Base-by-base conservation (phyloP, 2,797 vertebrate genomes). In the Rhinogobio ventralis region DNA sequence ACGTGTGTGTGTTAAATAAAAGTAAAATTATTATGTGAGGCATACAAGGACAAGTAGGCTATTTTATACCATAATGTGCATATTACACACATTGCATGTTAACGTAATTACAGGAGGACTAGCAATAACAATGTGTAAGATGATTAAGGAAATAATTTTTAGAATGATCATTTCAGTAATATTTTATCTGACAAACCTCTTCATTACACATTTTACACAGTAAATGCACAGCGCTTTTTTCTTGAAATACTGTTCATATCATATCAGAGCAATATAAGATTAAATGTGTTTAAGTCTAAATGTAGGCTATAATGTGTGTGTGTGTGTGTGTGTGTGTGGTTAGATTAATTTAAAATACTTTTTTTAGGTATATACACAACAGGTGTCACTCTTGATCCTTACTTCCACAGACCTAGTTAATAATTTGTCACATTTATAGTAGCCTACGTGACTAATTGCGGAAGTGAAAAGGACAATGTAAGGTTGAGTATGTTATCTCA, bases 341-440 rank as follows among this genome's bases (percentile, higher is more conserved):
- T 51, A 49, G 8, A 25, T 45, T 4, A 17, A 49, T 49, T 19
- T 33, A 20, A 53, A 33, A 74, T 1, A 13, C 0, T 20, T 33
- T 7, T 74, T 23, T 53, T 33, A 33, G 19, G 3, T 36, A 30
- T 23, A 36, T 17, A 57, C 68, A 82, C 68, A 82, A 49, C 69
- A 82, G 55, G 28, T 73, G 80, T 82, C 71, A 46, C 55, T 33
- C 25, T 81, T 64, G 36, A 77, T 45, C n/a, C 49, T 23, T 45
- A 15, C 33, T 19, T 60, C 39, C 25, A 14, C 25, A 30, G 30
- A 42, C 55, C 51, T 25, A 14, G 74, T 78, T 3, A 77, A 84
- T 84, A 7, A 84, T 84, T 83, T 78, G 51, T 49, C 25, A 60
- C 25, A 8, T 68, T 17, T 51, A 57, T 67, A 64, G 28, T 51